Evolutionary conservation across 1,140 invertebrate genomes (phyloP).

Genomic region (Drosophila auraria): DNA sequence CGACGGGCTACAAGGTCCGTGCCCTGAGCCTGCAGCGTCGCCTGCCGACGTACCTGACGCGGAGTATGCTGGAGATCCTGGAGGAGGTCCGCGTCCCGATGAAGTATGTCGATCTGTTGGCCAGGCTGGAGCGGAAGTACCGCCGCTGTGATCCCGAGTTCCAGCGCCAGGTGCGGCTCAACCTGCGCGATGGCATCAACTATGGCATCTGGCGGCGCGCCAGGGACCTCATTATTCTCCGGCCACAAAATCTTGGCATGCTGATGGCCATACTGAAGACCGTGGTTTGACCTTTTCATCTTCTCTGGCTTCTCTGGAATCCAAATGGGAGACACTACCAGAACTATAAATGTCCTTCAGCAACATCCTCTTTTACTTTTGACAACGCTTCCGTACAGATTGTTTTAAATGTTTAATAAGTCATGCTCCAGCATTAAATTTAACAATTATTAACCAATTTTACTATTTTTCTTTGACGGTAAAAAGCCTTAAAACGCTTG

Average conservation of each 20-base stretch:
- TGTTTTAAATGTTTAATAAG: too few species aligned
- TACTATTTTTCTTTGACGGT: too few species aligned
- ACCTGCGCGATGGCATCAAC: slow-evolving; percentile 43
- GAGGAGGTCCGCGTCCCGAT: slow-evolving; percentile 36
- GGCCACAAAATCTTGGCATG: slow-evolving; percentile 19
- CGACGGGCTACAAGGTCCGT: slow-evolving; percentile 25
- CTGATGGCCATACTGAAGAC: slow-evolving; percentile 28
- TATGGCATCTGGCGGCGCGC: slow-evolving; percentile 57
- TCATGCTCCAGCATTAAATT: too few species aligned
- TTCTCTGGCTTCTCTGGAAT: too few species aligned
- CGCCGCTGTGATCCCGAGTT: slow-evolving; percentile 54
- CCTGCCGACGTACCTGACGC: slow-evolving; percentile 36
- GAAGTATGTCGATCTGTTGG: slow-evolving; percentile 36
- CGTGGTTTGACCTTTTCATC: neutral
- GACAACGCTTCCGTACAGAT: too few species aligned
- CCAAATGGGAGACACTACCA: too few species aligned
- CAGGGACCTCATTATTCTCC: slow-evolving; percentile 18
- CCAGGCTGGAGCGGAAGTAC: neutral
- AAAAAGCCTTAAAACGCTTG: too few species aligned
- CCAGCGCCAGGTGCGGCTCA: slow-evolving; percentile 45
- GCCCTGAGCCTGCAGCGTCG: slow-evolving; percentile 22
- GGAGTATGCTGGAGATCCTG: slow-evolving; percentile 41
- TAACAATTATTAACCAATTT: too few species aligned
- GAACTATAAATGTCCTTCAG: too few species aligned
- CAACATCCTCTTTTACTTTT: too few species aligned